A percentile compares a stretch with the other conserved stretches of the same genome.
Evolutionary conservation across 2,888 invertebrate species (phyloP).

Genomic region (Ornithoptera alexandrae): DNA sequence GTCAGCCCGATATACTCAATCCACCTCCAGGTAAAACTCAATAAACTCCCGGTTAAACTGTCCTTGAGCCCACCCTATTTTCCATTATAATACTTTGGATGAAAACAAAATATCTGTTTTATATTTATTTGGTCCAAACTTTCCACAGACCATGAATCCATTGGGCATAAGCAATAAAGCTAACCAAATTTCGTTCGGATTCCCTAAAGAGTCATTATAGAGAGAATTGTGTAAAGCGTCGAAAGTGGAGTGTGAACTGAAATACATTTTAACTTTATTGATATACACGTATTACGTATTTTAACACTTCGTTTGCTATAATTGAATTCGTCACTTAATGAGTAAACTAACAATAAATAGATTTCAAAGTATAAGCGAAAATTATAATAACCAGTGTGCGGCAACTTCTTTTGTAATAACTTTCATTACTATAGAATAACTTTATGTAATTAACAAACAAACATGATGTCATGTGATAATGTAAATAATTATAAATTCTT

Average conservation of each 20-base stretch:
- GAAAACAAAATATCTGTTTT: conserved; percentile 13
- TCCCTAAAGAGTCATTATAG: conserved; percentile 27
- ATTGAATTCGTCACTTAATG: not conserved
- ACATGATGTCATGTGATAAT: too few relatives aligned
- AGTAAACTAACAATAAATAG: too few relatives aligned
- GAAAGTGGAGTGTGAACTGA: conserved; percentile 26
- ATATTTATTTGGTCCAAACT: conserved; percentile 25
- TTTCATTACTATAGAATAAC: too few relatives aligned
- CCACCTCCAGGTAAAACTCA: conserved; percentile 82
- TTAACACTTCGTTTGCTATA: conserved; percentile 6
- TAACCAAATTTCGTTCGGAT: conserved; percentile 27
- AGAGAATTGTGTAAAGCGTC: conserved; percentile 27
- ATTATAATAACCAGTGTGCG: too few relatives aligned
- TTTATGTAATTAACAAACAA: too few relatives aligned
- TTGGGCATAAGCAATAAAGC: conserved; percentile 27
- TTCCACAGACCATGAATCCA: conserved; percentile 26
- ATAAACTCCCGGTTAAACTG: not conserved
- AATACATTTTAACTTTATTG: conserved; percentile 28
- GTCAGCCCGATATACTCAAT: conserved; percentile 89
- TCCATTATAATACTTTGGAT: not conserved
- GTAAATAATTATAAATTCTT: too few relatives aligned
- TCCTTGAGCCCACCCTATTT: not conserved
- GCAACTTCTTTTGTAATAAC: too few relatives aligned
- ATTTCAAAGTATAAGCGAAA: too few relatives aligned
- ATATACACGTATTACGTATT: conserved; percentile 17